Evolutionary conservation across 1,140 invertebrate species (phyloP).

Genomic region (Drosophila kikkawai): DNA sequence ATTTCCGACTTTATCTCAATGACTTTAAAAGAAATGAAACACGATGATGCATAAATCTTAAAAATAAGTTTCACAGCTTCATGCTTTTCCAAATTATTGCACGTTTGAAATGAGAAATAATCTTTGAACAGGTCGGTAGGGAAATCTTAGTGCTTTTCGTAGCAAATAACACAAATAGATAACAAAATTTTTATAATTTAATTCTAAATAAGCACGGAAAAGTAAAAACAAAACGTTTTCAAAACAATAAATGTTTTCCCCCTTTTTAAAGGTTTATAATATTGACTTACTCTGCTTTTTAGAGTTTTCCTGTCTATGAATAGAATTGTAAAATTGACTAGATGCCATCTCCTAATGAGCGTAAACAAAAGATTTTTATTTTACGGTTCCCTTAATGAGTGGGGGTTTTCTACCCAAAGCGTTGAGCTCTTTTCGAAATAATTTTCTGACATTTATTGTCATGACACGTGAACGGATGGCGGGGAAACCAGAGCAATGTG

Average conservation of each 20-base stretch:
- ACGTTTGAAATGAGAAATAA: too few species aligned
- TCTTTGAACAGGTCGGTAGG: not conserved
- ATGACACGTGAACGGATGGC: not conserved
- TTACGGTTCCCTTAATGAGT: conserved; percentile 16
- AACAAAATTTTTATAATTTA: not conserved
- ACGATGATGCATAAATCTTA: not conserved
- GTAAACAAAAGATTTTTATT: conserved; percentile 1
- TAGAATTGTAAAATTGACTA: conserved; percentile 2
- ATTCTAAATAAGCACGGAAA: not conserved
- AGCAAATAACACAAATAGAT: not conserved
- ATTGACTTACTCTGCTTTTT: not conserved
- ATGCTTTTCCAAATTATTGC: not conserved
- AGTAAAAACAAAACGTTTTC: not conserved
- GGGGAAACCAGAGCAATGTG: not conserved
- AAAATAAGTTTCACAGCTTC: not conserved
- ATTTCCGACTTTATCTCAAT: not conserved
- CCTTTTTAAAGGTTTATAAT: not conserved
- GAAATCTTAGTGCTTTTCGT: not conserved
- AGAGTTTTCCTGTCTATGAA: not conserved
- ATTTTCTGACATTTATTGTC: conserved; percentile 7
- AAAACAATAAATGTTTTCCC: too few species aligned
- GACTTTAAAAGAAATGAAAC: not conserved
- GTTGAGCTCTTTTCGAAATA: not conserved
- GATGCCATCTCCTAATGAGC: conserved; percentile 20
- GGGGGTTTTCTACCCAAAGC: conserved; percentile 1